phyloP scores from a whole-genome alignment of 2,797 vertebrate species.

The Limosa lapponica region DNA sequence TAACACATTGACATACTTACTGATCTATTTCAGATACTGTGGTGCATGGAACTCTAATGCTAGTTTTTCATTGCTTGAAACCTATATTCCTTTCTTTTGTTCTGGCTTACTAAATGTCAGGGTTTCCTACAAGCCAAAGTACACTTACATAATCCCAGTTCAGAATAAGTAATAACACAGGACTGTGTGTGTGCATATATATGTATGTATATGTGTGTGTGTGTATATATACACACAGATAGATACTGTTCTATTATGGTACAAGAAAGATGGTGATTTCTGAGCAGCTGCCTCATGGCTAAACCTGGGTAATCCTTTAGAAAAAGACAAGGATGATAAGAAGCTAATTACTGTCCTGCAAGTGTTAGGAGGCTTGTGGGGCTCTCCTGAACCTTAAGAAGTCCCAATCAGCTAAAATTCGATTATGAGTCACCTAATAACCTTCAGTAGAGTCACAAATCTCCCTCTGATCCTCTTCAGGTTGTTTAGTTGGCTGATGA shows the following conservation, averaged over 20 bases:
- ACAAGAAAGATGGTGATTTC: background rate
- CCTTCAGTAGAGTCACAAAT: constrained; percentile 10
- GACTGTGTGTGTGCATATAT: background rate
- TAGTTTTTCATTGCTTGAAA: background rate
- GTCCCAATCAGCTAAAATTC: constrained; percentile 23
- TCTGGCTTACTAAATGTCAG: background rate
- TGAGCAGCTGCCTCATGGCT: constrained; percentile 22
- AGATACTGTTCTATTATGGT: background rate
- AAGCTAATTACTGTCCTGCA: background rate
- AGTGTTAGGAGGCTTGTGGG: background rate
- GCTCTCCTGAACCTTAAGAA: constrained; percentile 20
- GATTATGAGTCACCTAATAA: constrained; percentile 34
- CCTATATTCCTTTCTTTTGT: background rate
- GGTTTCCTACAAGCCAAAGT: background rate
- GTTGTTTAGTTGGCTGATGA: background rate
- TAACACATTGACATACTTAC: background rate
- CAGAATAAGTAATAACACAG: background rate
- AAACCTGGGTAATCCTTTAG: background rate
- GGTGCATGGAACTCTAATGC: background rate
- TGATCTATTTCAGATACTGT: background rate
- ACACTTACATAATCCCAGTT: background rate
- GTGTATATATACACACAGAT: background rate
- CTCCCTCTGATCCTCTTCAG: constrained; percentile 29
- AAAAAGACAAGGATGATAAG: background rate
- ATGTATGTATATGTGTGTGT: rapidly evolving